Evolutionary conservation across 2,797 vertebrate genomes (phyloP).

Genomic region (Syngnathus rostellatus): DNA sequence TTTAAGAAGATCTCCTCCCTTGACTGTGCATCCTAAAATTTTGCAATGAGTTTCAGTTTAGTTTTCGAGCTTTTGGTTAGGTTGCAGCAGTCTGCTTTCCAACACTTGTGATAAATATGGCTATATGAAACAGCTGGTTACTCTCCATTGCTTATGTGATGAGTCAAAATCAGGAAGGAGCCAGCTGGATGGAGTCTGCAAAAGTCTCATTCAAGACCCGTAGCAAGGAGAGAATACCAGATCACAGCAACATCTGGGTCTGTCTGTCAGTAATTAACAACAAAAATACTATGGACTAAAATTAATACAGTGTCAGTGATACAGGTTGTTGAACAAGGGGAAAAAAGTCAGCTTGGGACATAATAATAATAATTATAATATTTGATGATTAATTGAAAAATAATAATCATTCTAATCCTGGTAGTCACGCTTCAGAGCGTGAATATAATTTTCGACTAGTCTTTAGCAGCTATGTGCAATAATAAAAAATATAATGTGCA

Average conservation of each 20-base stretch:
- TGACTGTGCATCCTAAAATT: background rate
- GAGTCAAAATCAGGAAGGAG: background rate
- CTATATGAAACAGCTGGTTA: slow-evolving; percentile 6
- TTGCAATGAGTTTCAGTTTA: background rate
- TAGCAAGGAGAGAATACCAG: slow-evolving; percentile 2
- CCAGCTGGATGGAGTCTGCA: slow-evolving; percentile 6
- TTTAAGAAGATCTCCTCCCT: background rate
- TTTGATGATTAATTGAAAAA: background rate
- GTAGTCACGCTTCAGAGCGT: background rate
- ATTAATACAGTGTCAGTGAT: background rate
- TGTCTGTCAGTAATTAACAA: slow-evolving; percentile 5
- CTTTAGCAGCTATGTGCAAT: background rate
- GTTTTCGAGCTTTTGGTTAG: slow-evolving; percentile 3
- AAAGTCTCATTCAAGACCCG: slow-evolving; percentile 6
- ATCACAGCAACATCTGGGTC: slow-evolving; percentile 4
- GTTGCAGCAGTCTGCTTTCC: slow-evolving; percentile 3
- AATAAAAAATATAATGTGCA: background rate
- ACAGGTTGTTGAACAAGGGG: background rate
- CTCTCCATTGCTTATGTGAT: slow-evolving; percentile 7
- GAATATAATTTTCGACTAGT: background rate
- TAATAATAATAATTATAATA: background rate
- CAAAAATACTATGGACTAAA: background rate
- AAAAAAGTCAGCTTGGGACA: background rate
- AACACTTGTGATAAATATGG: slow-evolving; percentile 5
- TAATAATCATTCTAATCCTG: background rate